These are phyloP conservation scores for Amblyteles armatorius DNA, from an alignment of 2,888 invertebrate species.

Conservation along the genomic window DNA sequence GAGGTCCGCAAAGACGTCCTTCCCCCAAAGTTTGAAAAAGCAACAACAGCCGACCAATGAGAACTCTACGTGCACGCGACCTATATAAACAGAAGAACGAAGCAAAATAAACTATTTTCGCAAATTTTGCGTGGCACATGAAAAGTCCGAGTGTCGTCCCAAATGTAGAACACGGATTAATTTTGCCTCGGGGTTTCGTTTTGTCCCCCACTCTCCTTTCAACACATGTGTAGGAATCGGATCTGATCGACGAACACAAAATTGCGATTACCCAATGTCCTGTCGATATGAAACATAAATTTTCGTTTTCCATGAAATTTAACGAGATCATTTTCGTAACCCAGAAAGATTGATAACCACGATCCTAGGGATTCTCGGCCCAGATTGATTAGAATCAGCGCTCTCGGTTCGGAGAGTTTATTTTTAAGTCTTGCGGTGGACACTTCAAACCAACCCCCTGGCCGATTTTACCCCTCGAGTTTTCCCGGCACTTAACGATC, in stretches of 20 bases:
- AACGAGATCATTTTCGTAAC: background rate
- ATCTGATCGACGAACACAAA: no score
- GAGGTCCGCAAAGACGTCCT: background rate
- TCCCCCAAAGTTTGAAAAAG: background rate
- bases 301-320: background rate
- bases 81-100: no score
- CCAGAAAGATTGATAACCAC: background rate
- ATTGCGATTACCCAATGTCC: no score
- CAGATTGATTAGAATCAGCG: constrained; percentile 9
- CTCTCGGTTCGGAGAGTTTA: constrained; percentile 2
- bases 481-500: constrained; percentile 32
- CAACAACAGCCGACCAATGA: background rate
- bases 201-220: no score
- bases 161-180: no score
- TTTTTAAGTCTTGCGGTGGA: constrained; percentile 3
- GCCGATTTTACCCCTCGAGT: background rate
- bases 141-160: no score
- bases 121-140: no score
- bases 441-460: background rate
- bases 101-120: no score
- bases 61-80: background rate
- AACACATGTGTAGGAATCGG: no score
- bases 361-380: background rate
- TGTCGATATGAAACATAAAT: no score
- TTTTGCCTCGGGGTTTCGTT: no score